Conservation (phyloP, 2,113 vertebrate genomes). For the Ploceus nigricollis region DNA sequence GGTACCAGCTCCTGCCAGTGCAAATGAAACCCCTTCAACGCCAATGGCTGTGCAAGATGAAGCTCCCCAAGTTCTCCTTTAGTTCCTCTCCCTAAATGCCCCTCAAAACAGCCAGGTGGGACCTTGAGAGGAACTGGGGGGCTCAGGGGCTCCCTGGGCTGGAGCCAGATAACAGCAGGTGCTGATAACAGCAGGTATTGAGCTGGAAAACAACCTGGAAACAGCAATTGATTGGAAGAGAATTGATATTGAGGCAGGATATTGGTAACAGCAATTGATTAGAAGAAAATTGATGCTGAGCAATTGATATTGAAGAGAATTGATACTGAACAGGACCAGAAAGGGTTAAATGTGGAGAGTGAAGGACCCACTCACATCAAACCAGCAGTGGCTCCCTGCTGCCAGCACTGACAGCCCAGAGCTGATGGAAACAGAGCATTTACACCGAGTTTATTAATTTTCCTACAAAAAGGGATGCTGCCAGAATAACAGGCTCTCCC, state of each 20-base stretch:
- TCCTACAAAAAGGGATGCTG: neutral
- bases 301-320: no score
- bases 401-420: neutral
- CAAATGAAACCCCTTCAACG: neutral
- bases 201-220: neutral
- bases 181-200: neutral
- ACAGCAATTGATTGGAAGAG: neutral
- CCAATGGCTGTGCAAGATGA: rapidly evolving
- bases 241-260: neutral
- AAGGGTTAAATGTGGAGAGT: neutral
- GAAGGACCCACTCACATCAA: neutral
- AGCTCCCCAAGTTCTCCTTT: neutral
- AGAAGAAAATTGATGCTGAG: no score
- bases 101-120: neutral
- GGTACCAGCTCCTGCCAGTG: neutral
- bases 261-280: neutral
- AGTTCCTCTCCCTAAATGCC: neutral
- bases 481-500: neutral
- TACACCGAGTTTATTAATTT: neutral
- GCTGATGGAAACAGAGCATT: neutral
- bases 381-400: neutral
- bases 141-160: neutral
- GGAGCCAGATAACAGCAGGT: no score
- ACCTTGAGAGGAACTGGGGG: neutral
- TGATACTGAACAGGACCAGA: neutral